Evolutionary conservation across 2,113 vertebrate species (phyloP).

Genomic region (Opisthocomus hoazin): DNA sequence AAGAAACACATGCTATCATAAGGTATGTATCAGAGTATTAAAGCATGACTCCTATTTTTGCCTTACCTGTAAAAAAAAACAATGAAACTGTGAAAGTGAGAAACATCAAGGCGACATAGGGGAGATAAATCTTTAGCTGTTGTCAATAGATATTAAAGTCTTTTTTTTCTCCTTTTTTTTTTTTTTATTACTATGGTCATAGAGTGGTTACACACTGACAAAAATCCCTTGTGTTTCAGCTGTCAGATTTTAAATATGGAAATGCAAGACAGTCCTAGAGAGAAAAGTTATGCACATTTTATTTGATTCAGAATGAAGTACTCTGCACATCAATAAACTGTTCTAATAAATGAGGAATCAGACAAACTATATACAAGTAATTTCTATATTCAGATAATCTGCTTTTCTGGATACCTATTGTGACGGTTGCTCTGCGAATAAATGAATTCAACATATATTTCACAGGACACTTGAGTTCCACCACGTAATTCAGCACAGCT

Average conservation of each 20-base stretch:
- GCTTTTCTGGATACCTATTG: not conserved
- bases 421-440: not conserved
- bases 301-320: not conserved
- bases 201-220: not conserved
- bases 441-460: not conserved
- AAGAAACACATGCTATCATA: not conserved
- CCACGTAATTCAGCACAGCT: not conserved
- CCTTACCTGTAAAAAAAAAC: not conserved
- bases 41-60: not conserved
- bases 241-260: conserved; percentile 29
- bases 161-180: too few relatives aligned
- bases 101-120: not conserved
- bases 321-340: conserved; percentile 1
- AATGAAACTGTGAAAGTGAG: not conserved
- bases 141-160: not conserved
- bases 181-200: not conserved
- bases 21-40: not conserved
- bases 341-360: conserved; percentile 15
- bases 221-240: conserved; percentile 9
- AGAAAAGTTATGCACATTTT: conserved; percentile 21
- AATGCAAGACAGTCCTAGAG: not conserved
- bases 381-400: not conserved
- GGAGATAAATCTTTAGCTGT: not conserved
- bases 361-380: not conserved
- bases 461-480: not conserved